Conservation (phyloP, 2,113 vertebrate species). For the Chamaetylas fuelleborni region DNA sequence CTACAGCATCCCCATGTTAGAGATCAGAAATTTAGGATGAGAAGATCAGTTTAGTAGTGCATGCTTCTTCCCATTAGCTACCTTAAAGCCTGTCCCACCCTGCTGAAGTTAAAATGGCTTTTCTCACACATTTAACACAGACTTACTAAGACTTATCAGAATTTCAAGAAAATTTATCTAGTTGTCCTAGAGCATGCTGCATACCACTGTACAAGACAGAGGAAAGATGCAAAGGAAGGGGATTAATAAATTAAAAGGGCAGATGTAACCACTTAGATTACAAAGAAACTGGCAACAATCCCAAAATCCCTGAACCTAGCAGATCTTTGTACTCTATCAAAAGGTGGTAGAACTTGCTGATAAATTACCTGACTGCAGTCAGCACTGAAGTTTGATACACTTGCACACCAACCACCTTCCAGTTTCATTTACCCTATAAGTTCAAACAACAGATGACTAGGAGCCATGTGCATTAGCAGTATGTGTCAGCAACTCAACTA, state of each 20-base stretch:
- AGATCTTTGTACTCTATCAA: not conserved
- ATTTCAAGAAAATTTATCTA: not conserved
- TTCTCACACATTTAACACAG: not conserved
- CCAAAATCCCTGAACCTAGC: not conserved
- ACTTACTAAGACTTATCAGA: not conserved
- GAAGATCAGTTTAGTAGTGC: not conserved
- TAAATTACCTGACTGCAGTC: not conserved
- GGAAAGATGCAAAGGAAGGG: not conserved
- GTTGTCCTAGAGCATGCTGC: not conserved
- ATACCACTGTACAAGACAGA: not conserved
- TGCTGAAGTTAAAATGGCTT: not conserved
- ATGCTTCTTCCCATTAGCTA: not conserved
- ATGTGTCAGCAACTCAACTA: not conserved
- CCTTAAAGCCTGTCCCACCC: not conserved
- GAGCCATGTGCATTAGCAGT: rapidly evolving
- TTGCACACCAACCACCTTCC: not conserved
- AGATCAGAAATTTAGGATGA: not conserved
- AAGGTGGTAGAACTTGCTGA: not conserved
- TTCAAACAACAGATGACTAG: not conserved
- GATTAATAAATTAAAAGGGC: not conserved
- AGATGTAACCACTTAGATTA: not conserved
- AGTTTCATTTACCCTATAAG: not conserved
- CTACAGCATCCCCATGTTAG: not conserved
- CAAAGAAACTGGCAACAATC: not conserved
- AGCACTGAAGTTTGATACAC: not conserved